phyloP scores from a whole-genome alignment of 1,140 invertebrate genomes.

The Lepidurus arcticus region DNA sequence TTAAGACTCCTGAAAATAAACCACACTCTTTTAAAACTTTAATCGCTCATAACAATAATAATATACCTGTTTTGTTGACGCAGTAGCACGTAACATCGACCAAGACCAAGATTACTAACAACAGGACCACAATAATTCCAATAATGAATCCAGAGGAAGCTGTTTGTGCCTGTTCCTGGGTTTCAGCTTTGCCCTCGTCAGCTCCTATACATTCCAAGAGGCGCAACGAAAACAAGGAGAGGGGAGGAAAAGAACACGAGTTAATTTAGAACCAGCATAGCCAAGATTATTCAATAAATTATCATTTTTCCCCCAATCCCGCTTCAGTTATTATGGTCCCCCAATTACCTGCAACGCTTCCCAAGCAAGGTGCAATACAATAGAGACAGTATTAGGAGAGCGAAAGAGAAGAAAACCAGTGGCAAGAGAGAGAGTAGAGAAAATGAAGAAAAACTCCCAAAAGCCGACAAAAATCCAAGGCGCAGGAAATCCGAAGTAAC shows the following conservation, averaged over 20 bases:
- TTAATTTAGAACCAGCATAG: neutral
- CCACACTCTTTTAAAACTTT: neutral
- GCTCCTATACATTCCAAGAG: neutral
- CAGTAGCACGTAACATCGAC: conserved; percentile 71
- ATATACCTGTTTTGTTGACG: conserved; percentile 52
- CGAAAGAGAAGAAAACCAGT: neutral
- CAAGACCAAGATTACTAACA: conserved; percentile 66
- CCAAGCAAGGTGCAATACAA: conserved; percentile 21
- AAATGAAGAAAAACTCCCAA: neutral
- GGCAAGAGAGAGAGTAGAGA: neutral
- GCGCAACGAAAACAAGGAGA: neutral
- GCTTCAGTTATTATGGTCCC: neutral
- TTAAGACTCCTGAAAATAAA: neutral
- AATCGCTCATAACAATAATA: neutral
- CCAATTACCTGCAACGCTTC: conserved; percentile 18
- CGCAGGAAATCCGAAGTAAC: conserved; percentile 1
- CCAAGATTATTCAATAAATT: neutral
- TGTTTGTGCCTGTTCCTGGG: neutral
- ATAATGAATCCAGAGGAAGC: conserved; percentile 61
- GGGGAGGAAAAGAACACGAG: neutral
- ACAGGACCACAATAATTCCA: conserved; percentile 64
- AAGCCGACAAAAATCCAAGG: neutral
- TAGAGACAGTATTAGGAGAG: neutral
- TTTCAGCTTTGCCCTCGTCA: neutral
- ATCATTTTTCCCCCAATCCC: neutral